Evolutionary conservation across 2,888 invertebrate species (phyloP).

Genomic region (Limnephilus marmoratus): DNA sequence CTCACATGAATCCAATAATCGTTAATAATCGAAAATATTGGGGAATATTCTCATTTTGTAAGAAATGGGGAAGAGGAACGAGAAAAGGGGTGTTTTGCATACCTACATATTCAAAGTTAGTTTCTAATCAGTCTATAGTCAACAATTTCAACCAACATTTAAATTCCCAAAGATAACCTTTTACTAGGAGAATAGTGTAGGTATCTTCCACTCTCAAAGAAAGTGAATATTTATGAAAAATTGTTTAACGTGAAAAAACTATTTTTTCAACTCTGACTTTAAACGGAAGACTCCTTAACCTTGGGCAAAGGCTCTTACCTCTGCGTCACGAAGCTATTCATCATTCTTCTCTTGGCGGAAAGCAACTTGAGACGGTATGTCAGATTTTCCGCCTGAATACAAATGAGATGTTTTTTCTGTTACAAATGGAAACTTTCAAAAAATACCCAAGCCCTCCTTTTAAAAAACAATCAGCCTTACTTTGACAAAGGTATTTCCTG

Average conservation of each 20-base stretch:
- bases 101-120: neutral
- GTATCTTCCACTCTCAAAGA: neutral
- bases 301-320: no score
- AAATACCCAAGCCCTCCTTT: neutral
- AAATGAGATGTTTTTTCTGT: neutral
- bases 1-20: no score
- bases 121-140: neutral
- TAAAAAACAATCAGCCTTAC: neutral
- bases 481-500: neutral
- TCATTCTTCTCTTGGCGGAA: neutral
- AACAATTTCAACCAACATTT: neutral
- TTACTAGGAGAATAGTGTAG: neutral
- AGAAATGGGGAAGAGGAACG: no score
- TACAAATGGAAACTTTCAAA: neutral
- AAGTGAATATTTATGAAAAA: neutral
- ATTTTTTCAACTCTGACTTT: no score
- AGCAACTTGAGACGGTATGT: neutral
- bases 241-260: no score
- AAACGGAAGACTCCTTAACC: no score
- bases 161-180: neutral
- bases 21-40: no score
- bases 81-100: neutral
- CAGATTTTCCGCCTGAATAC: conserved; percentile 2
- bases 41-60: no score
- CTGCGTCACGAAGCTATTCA: neutral